Conservation (phyloP, 2,888 invertebrate species). For the Leucophora obtusa region DNA sequence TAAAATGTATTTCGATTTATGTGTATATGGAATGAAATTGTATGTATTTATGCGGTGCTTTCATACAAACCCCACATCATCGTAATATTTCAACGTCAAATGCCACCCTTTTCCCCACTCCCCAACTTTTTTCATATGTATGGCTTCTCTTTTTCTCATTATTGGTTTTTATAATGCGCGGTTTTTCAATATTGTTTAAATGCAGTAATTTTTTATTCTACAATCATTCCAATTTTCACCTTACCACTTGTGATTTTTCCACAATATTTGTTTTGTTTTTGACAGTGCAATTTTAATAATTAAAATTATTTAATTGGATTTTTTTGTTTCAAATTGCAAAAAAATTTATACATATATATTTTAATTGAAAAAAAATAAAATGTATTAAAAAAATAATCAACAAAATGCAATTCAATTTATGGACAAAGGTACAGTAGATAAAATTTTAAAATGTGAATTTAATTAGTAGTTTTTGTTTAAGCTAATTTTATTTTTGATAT, state of each 20-base stretch:
- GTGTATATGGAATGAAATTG: background rate
- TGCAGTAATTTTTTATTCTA: background rate
- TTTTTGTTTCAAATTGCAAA: conserved; percentile 8
- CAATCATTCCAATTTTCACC: conserved; percentile 5
- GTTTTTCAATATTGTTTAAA: conserved; percentile 40
- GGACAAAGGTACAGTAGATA: background rate
- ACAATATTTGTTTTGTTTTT: conserved; percentile 48
- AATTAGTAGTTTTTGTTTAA: background rate
- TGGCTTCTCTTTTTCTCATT: background rate
- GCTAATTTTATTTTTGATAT: too few species aligned
- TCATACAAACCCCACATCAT: too few species aligned
- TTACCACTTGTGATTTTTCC: background rate
- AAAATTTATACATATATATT: conserved; percentile 37
- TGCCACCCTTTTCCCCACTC: background rate
- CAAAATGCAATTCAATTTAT: background rate
- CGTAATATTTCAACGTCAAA: too few species aligned
- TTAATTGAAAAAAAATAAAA: background rate
- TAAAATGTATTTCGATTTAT: conserved; percentile 20
- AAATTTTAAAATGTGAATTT: background rate
- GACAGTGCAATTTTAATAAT: conserved; percentile 52
- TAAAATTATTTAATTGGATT: conserved; percentile 52
- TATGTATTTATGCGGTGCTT: too few species aligned
- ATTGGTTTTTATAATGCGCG: conserved; percentile 22
- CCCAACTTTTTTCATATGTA: background rate
- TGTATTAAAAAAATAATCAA: background rate